Percentiles rank a stretch among this genome's conserved stretches.
Evolutionary conservation across 2,113 vertebrate genomes (phyloP).

Genomic region (Maccullochella peelii): DNA sequence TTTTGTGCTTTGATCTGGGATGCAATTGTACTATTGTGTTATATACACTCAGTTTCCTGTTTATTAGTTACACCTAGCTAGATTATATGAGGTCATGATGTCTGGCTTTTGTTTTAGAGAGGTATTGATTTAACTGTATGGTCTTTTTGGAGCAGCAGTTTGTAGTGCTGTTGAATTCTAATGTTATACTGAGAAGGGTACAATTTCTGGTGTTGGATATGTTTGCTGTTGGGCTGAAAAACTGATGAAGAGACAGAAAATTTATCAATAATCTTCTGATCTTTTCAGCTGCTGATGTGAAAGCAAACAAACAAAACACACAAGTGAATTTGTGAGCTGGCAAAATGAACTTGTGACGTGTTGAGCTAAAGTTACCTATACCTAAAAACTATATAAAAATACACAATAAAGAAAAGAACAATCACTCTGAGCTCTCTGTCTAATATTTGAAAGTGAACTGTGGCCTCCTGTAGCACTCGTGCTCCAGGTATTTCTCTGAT

Average conservation of each 20-base stretch:
- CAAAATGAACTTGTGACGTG: background rate
- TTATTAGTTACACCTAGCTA: background rate
- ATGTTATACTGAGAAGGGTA: background rate
- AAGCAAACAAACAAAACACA: background rate
- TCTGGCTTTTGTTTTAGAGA: background rate
- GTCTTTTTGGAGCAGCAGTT: background rate
- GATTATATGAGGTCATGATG: background rate
- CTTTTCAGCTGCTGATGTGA: background rate
- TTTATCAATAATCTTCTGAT: background rate
- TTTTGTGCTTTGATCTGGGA: constrained; percentile 64
- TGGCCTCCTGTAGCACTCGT: constrained; percentile 4
- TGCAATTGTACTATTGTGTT: constrained; percentile 46
- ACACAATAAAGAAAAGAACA: constrained; percentile 1
- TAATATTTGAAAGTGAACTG: constrained; percentile 43
- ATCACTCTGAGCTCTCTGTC: constrained; percentile 7
- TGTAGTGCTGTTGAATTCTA: background rate
- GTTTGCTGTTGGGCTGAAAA: background rate
- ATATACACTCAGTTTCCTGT: constrained; percentile 19
- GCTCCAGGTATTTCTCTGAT: constrained; percentile 48
- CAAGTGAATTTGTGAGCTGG: background rate
- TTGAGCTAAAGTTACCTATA: background rate
- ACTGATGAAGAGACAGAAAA: background rate
- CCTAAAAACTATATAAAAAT: background rate
- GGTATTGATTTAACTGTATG: background rate
- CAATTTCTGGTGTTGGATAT: background rate